Base-by-base conservation (phyloP, 2,113 vertebrate species). In the Lasiurus cinereus region DNA sequence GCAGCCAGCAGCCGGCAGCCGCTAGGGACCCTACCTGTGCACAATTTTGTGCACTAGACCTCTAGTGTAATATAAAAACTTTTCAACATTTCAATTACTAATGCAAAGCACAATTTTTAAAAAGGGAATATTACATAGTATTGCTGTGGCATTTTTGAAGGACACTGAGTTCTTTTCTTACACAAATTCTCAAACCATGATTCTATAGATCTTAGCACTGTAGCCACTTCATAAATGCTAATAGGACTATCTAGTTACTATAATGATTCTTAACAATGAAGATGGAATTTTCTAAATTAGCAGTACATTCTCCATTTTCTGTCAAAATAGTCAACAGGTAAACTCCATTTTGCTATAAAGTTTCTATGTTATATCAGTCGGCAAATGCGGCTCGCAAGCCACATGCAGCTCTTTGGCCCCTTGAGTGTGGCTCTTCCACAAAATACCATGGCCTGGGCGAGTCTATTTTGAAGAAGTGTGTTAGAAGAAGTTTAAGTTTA, bases 281-380 rank as follows among this genome's bases (percentile, higher is more conserved):
- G 43, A 83, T 79, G 18, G 43, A 83, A 3, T 77, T 43, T 83
- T 43, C 43, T 87, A 93, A 86, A 56, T 86, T 92, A 87, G 22
- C 31, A 76, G 62, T 67, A 50, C 54, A n/a, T 59, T 73, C 62
- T 93, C 62, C 64, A 79, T 52, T 94, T 93, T 83, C 50, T 70
- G 62, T 86, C 72, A 82, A 94, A 93, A 74, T 36, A 93, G 13
- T 66, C 56, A 94, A 91, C 24, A 88, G 21, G 66, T 66, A 83
- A 91, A 88, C 83, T 91, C 39, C 19, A 59, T 59, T 43, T 70
- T 92, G 64, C 36, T 36, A 43, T 66, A 93, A 91, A 87, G 79
- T 87, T 78, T 83, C 86, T 77, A 69, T 93, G 29, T 73, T 90
- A 76, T 95, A 97, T 95, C 96, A 97, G 69, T 97, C 74, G 39